phyloP scores from a whole-genome alignment of 1,140 invertebrate species.

The Chymomyza costata region DNA sequence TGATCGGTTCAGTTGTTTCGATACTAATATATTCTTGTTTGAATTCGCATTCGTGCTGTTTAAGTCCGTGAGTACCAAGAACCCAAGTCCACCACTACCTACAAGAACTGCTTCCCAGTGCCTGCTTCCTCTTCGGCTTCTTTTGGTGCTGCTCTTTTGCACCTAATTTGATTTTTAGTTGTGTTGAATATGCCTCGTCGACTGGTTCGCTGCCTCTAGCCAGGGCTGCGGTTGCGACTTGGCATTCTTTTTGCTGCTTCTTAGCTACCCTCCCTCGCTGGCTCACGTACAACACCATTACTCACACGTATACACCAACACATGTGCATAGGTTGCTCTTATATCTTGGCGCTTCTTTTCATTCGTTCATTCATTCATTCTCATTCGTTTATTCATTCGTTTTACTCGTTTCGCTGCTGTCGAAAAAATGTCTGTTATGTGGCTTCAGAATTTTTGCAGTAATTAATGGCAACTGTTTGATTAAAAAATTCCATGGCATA shows the following conservation, averaged over 20 bases:
- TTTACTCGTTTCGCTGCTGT: constrained; percentile 29
- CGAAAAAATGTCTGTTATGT: constrained; percentile 71
- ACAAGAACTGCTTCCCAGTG: constrained; percentile 1
- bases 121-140: too few relatives aligned
- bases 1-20: too few relatives aligned
- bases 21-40: too few relatives aligned
- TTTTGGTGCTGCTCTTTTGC: constrained; percentile 55
- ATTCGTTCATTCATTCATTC: constrained; percentile 32
- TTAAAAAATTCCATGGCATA: constrained; percentile 64
- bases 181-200: constrained; percentile 38
- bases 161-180: constrained; percentile 73
- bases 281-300: constrained; percentile 20
- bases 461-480: constrained; percentile 73
- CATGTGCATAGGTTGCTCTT: constrained; percentile 5
- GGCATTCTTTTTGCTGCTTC: constrained; percentile 39
- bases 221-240: constrained; percentile 42
- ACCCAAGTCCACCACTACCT: constrained; percentile 38
- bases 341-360: constrained; percentile 29
- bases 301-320: constrained; percentile 12
- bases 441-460: constrained; percentile 69
- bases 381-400: constrained; percentile 61
- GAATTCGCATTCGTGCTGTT: too few relatives aligned
- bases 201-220: background rate
- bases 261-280: background rate
- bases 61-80: constrained; percentile 2